These are phyloP conservation scores for Synanthedon myopaeformis DNA, from an alignment of 2,888 invertebrate genomes.

Conservation along the genomic window DNA sequence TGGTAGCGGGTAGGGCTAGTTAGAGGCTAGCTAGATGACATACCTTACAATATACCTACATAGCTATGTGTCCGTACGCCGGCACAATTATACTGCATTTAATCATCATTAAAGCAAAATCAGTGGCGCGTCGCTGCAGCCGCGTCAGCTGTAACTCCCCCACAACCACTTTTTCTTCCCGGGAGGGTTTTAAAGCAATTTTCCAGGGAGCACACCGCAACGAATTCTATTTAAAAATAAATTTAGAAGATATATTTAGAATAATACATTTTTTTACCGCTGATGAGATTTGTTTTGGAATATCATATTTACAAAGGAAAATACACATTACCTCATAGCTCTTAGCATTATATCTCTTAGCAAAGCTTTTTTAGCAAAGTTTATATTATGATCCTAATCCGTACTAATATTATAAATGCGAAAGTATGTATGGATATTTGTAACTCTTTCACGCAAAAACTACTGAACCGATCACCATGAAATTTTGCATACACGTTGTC, in stretches of 20 bases:
- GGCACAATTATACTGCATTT: conserved; percentile 62
- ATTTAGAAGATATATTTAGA: neutral
- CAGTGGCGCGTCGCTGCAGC: conserved; percentile 43
- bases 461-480: no score
- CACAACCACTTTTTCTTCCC: conserved; percentile 11
- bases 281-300: no score
- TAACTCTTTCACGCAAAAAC: no score
- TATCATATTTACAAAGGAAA: no score
- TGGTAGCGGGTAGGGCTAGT: neutral
- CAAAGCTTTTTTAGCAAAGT: no score
- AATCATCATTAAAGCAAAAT: conserved; percentile 67
- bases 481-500: no score
- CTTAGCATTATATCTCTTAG: no score
- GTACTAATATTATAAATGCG: no score
- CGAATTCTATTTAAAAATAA: conserved; percentile 8
- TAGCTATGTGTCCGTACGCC: conserved; percentile 25
- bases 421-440: no score
- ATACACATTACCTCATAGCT: no score
- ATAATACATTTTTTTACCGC: no score
- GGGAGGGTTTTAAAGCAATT: conserved; percentile 24
- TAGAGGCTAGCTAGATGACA: neutral
- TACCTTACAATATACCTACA: neutral
- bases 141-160: conserved; percentile 48
- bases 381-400: no score
- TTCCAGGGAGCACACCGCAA: conserved; percentile 11